These are phyloP conservation scores for Trissolcus japonicus DNA, from an alignment of 2,888 invertebrate species.

Conservation along the genomic window DNA sequence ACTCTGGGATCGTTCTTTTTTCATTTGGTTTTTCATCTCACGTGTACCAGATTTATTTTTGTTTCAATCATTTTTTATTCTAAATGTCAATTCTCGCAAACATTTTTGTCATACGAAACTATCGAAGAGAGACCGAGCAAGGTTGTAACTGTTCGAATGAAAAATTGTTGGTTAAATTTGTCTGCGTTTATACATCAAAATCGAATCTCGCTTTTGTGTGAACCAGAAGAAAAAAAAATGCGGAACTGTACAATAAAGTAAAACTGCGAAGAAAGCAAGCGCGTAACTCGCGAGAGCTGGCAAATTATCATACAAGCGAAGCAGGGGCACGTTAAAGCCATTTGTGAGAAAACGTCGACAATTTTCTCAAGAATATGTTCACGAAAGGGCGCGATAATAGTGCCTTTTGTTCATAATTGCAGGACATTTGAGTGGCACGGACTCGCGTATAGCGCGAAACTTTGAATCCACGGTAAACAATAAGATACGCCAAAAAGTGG, in stretches of 20 bases:
- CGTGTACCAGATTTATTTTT: too few relatives aligned
- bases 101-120: too few relatives aligned
- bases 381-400: constrained; percentile 42
- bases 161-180: constrained; percentile 4
- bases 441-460: constrained; percentile 43
- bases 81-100: too few relatives aligned
- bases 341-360: constrained; percentile 36
- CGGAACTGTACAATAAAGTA: background rate
- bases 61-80: too few relatives aligned
- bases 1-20: too few relatives aligned
- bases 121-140: too few relatives aligned
- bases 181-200: background rate
- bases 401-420: constrained; percentile 44
- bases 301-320: constrained; percentile 43
- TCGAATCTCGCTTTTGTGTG: background rate
- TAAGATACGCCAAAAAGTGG: constrained; percentile 47
- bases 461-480: constrained; percentile 41
- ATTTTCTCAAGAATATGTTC: constrained; percentile 42
- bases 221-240: background rate
- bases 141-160: too few relatives aligned
- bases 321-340: constrained; percentile 25
- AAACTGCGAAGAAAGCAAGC: constrained; percentile 13
- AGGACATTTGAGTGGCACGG: constrained; percentile 49
- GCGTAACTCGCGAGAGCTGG: constrained; percentile 15
- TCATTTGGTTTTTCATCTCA: too few relatives aligned